Evolutionary conservation across 2,888 invertebrate species (phyloP).

Genomic region (Petrolisthes manimaculis): DNA sequence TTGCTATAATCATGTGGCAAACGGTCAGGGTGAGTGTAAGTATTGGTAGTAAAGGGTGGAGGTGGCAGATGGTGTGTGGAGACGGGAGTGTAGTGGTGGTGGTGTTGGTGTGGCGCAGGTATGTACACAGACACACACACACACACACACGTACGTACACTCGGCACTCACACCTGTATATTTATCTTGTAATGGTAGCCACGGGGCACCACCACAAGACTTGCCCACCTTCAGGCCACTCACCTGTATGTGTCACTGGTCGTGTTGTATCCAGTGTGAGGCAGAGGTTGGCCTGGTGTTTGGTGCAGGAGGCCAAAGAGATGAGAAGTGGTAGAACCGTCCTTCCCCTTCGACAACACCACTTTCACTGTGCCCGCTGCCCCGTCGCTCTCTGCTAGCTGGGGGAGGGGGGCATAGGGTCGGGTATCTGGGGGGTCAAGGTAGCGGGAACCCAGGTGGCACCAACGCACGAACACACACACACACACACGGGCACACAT

Average conservation of each 20-base stretch:
- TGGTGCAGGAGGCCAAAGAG: not conserved
- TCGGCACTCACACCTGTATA: not conserved
- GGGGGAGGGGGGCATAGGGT: not conserved
- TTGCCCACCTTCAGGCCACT: not conserved
- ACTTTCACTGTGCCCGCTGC: conserved; percentile 32
- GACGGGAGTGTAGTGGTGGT: not conserved
- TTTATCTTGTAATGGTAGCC: not conserved
- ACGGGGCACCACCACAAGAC: not conserved
- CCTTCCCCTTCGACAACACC: conserved; percentile 20
- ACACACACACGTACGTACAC: no score
- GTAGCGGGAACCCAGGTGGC: conserved; percentile 12
- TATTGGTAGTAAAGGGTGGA: not conserved
- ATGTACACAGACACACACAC: no score
- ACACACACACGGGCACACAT: not conserved
- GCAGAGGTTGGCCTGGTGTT: not conserved
- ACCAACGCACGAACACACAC: conserved; percentile 22
- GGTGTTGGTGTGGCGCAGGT: not conserved
- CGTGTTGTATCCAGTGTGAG: not conserved
- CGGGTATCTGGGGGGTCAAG: not conserved
- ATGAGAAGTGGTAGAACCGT: conserved; percentile 5
- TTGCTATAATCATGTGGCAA: no score
- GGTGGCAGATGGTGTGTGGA: not conserved
- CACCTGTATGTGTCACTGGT: not conserved
- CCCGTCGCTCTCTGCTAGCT: not conserved
- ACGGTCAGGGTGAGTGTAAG: no score